Base-by-base conservation (phyloP, 2,113 vertebrate species). In the Numenius arquata region DNA sequence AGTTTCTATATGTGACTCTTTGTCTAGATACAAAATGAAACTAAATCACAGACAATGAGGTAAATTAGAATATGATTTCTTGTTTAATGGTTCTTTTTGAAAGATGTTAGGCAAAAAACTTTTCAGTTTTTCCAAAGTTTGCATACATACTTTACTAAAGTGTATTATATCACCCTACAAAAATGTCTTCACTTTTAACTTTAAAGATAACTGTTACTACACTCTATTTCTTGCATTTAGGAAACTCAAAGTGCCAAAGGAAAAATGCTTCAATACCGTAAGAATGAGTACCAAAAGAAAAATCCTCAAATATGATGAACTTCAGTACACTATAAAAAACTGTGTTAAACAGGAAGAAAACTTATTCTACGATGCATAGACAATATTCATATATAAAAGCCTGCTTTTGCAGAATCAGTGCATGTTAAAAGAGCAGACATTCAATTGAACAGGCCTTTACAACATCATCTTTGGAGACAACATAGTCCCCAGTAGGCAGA, bases 61-160 rank as follows among this genome's bases (percentile, higher is more conserved):
- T 71, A 90, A 67, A 82, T 65, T 75, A 47, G 38, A 90, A 43
- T 65, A 11, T 34, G 38, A 43, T 81, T 79, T 78, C 38, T 19
- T 75, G 5, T 67, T 90, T 43, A 90, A 92, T 63, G 5, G 6
- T 55, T 72, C 17, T 63, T 88, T 95, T 41, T 76, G 38, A 92
- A 95, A 67, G 1, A 25, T 0, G 0, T 43, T 29, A 67, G 15
- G 27, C 38, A 29, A 79, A 92, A 85, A 52, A 5, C 1, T 66
- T 58, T 62, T 58, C 27, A 61, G 7, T 63, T n/a, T 4, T 48
- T 93, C 9, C 15, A 26, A 74, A 85, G 11, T 90, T 75, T 93
- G 22, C 11, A 19, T 71, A 20, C 6, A 30, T 43, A 34, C 7
- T 94, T 87, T 11, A 87, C 5, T 53, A 77, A 80, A 87, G 9